phyloP scores from a whole-genome alignment of 2,888 invertebrate species.

The Elegia similella region DNA sequence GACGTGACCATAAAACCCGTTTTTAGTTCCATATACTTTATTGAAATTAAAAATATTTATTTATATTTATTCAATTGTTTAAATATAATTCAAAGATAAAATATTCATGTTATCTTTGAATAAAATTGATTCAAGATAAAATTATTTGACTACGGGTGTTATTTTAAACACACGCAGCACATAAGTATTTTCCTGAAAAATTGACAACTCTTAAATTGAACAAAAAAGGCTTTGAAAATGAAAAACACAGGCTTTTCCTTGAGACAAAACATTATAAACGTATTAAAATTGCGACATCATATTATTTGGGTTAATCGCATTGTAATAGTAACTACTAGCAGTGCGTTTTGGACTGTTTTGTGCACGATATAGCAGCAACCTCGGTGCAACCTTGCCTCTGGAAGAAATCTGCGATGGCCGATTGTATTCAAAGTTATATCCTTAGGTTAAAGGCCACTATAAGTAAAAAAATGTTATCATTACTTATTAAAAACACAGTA shows the following conservation, averaged over 20 bases:
- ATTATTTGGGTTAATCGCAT: conserved; percentile 10
- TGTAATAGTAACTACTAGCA: not conserved
- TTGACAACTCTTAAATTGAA: no score
- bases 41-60: no score
- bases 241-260: not conserved
- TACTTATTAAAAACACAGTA: not conserved
- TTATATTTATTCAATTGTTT: no score
- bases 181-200: no score
- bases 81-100: no score
- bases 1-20: no score
- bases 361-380: not conserved
- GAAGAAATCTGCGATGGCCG: not conserved
- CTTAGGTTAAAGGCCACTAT: not conserved
- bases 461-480: not conserved
- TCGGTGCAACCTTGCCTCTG: conserved; percentile 3
- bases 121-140: no score
- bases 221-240: not conserved
- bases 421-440: not conserved
- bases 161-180: no score
- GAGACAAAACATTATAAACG: not conserved
- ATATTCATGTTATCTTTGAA: no score
- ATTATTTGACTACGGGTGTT: no score
- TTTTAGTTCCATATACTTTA: no score
- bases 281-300: not conserved
- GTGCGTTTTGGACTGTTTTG: conserved; percentile 2